phyloP scores from a whole-genome alignment of 2,113 vertebrate species.

The Pomatostomus ruficeps region DNA sequence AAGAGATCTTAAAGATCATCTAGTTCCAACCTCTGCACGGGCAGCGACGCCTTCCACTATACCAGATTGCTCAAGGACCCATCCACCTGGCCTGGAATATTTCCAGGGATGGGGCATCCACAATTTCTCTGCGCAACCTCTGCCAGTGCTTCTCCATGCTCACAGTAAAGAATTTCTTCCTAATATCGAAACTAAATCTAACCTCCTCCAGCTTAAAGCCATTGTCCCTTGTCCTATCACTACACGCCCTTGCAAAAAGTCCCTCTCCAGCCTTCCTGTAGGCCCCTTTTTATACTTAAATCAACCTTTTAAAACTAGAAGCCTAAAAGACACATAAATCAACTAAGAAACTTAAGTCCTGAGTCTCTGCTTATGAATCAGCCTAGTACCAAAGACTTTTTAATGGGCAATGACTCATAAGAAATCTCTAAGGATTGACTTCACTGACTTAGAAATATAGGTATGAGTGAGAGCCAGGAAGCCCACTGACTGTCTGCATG shows the following conservation, averaged over 20 bases:
- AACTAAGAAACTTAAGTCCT: not conserved
- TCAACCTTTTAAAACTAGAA: not conserved
- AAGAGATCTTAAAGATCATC: not conserved
- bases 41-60: not conserved
- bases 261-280: not conserved
- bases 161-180: not conserved
- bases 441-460: not conserved
- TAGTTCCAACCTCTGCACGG: not conserved
- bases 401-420: slow-evolving; percentile 17
- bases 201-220: not conserved
- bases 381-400: not conserved
- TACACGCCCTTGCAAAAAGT: not conserved
- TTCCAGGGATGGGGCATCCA: not conserved
- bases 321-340: not conserved
- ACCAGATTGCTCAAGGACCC: not conserved
- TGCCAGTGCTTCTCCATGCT: not conserved
- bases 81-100: not conserved
- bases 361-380: not conserved
- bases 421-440: not conserved
- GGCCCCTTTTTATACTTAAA: not conserved
- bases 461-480: not conserved
- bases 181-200: not conserved
- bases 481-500: not conserved
- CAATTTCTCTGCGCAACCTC: not conserved
- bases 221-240: not conserved